Conservation (phyloP, 2,113 vertebrate genomes). For the Bungarus multicinctus region DNA sequence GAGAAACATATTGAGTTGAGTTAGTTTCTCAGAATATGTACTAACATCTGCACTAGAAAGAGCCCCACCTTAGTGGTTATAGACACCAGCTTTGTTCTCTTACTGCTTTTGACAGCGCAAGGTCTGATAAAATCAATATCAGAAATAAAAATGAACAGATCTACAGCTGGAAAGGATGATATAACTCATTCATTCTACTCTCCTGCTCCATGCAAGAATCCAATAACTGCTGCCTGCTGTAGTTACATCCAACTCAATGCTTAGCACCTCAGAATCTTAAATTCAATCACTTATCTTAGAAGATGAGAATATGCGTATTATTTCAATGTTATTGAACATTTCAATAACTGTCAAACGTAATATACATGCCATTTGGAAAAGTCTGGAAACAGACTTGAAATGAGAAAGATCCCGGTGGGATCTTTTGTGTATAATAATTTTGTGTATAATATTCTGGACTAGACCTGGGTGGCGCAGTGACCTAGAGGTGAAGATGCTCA, state of each 20-base stretch:
- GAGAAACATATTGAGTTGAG: not conserved
- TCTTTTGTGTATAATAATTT: not conserved
- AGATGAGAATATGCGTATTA: not conserved
- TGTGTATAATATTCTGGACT: not conserved
- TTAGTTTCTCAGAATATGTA: not conserved
- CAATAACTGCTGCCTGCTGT: not conserved
- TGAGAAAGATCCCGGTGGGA: not conserved
- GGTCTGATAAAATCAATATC: not conserved
- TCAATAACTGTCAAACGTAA: not conserved
- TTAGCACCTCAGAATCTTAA: not conserved
- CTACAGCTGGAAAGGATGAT: not conserved
- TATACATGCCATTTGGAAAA: not conserved
- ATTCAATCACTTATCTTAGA: not conserved
- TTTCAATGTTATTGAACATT: not conserved
- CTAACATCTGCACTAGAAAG: not conserved
- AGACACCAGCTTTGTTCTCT: not conserved
- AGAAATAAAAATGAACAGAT: not conserved
- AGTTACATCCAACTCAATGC: not conserved
- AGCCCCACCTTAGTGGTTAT: not conserved
- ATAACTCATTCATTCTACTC: not conserved
- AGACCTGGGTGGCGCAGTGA: not conserved
- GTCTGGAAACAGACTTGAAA: not conserved
- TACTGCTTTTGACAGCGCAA: not conserved
- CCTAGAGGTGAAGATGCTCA: too few relatives aligned
- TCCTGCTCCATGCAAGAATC: not conserved